Evolutionary conservation across 2,888 invertebrate species (phyloP), one percentile per base, ranked within the genome.

Genomic region (Mystacides longicornis): DNA sequence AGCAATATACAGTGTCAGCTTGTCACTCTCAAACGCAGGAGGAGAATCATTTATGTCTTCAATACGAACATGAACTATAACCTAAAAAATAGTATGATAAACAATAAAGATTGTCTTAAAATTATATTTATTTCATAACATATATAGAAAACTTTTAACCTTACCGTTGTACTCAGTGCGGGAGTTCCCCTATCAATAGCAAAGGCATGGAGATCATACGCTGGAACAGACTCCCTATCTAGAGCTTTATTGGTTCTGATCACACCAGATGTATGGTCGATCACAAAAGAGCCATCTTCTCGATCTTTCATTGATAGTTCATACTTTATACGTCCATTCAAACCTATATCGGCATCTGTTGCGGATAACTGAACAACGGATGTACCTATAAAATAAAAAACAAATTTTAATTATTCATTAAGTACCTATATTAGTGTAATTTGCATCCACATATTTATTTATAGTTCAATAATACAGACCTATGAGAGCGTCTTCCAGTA

Each of bases 21-120:
- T 87, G 65, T 93, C 92, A 2, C 89, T 87, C 58, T 90, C 87
- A 70, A 94, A 95, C 0, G 88, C 87, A 0, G 93, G 93, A 0
- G 93, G 92, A 0, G 91, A 91, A 67, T 93, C 93, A 67, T 93
- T 93, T 9, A 93, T 86, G 66, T 93, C 93, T 66, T 92, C 90
- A 52, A 93, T 81, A 64, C 87, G 83, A 51, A 94, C 86, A 57
- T 85, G 85, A 1, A 93, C 86, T 51, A 89, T 82, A 1, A 87
- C 83, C 79, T 79, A 62, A 1, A 63, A 58, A 48, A 53, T 23
- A 42, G 18, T 43, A 43, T 11, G 5, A 11, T 14, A 43, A 43
- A 14, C 5, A 5, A 27, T 43, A 4, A 43, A 43, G 4, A 14
- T 11, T 43, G 16, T 11, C 16, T 7, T 7, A 7, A 27, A 27